A percentile compares a stretch with the other conserved stretches of the same genome.
These are phyloP conservation scores for Homarus americanus DNA, from an alignment of 1,140 invertebrate species.

Conservation along the genomic window DNA sequence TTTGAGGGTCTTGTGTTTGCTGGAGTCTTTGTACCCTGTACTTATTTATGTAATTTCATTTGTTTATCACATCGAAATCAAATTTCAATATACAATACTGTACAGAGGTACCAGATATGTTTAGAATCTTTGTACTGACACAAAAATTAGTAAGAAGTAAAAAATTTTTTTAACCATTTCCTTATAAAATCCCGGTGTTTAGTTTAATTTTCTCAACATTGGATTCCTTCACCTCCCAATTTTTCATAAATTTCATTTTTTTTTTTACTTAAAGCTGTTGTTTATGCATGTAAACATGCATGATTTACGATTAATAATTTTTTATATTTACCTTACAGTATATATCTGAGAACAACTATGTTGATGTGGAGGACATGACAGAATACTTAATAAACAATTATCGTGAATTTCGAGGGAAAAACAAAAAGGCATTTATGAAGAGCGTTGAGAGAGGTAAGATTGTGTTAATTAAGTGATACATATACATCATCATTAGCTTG, in stretches of 20 bases:
- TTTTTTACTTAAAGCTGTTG: background rate
- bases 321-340: constrained; percentile 40
- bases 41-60: too few species aligned
- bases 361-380: constrained; percentile 63
- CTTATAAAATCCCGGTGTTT: too few species aligned
- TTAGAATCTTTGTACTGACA: too few species aligned
- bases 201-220: too few species aligned
- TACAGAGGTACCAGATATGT: background rate
- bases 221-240: too few species aligned
- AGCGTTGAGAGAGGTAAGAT: constrained; percentile 26
- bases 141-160: background rate
- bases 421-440: constrained; percentile 30
- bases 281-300: background rate
- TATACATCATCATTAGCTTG: too few species aligned
- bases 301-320: background rate
- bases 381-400: constrained; percentile 39
- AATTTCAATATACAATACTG: background rate
- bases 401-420: constrained; percentile 24
- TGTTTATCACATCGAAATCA: too few species aligned
- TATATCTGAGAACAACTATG: constrained; percentile 35
- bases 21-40: too few species aligned
- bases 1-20: too few species aligned
- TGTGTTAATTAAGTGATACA: background rate
- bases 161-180: background rate
- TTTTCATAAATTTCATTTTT: background rate